phyloP scores from a whole-genome alignment of 2,888 invertebrate genomes.

The Lochmaea capreae region DNA sequence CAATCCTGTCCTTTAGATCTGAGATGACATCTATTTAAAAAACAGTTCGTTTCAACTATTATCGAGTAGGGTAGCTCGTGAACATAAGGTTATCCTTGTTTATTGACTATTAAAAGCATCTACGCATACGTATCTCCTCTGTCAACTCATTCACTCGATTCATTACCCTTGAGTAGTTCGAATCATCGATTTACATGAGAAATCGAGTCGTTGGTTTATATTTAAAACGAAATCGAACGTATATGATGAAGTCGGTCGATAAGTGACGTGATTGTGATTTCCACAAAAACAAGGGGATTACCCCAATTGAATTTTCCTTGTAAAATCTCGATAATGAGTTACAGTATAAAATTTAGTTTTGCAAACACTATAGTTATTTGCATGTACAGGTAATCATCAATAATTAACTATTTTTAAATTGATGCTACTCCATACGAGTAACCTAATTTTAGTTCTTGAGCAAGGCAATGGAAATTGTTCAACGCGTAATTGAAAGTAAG shows the following conservation, averaged over 20 bases:
- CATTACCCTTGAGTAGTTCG: too few species aligned
- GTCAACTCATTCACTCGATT: background rate
- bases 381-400: background rate
- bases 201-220: background rate
- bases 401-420: background rate
- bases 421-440: conserved; percentile 8
- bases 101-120: background rate
- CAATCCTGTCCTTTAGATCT: background rate
- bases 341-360: background rate
- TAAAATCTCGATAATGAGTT: background rate
- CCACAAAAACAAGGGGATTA: conserved; percentile 33
- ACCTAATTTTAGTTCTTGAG: conserved; percentile 28
- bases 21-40: background rate
- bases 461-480: conserved; percentile 39
- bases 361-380: background rate
- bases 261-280: conserved; percentile 14
- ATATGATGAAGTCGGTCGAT: conserved; percentile 7
- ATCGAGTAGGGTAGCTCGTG: too few species aligned
- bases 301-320: conserved; percentile 18
- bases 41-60: background rate
- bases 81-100: background rate
- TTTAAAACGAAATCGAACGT: background rate
- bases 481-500: conserved; percentile 33
- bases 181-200: background rate
- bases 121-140: background rate